Conservation (phyloP, 2,113 vertebrate genomes). For the Cranoglanis bouderius region DNA sequence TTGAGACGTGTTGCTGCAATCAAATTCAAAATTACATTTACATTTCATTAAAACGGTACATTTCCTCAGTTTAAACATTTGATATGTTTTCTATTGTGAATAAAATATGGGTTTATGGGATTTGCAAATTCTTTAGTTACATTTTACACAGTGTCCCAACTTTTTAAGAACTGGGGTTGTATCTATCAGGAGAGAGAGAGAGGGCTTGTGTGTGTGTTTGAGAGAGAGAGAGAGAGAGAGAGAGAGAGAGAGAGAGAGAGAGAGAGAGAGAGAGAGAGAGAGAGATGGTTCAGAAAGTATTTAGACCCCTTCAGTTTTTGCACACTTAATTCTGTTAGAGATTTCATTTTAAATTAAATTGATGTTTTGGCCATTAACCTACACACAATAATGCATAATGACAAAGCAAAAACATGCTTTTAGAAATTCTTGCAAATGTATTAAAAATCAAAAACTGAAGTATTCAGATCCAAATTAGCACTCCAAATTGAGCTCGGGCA, state of each 20-base stretch:
- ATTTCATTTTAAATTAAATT: not conserved
- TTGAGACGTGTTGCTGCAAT: too few species aligned
- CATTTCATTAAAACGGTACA: too few species aligned
- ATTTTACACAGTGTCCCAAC: too few species aligned
- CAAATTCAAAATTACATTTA: too few species aligned
- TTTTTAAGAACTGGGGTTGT: too few species aligned
- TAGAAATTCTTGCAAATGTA: not conserved
- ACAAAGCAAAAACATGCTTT: not conserved
- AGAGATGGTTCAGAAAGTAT: not conserved
- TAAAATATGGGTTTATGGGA: too few species aligned
- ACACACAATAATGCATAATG: not conserved
- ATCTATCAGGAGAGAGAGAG: not conserved
- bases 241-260: not conserved
- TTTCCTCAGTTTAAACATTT: too few species aligned
- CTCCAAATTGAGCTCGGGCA: not conserved
- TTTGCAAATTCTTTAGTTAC: too few species aligned
- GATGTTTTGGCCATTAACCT: not conserved
- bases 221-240: not conserved
- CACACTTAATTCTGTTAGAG: not conserved
- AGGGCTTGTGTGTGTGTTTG: not conserved
- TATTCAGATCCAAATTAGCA: not conserved
- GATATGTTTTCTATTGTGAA: too few species aligned
- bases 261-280: not conserved
- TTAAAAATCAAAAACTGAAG: not conserved
- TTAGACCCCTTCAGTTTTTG: not conserved